A percentile compares a stretch with the other conserved stretches of the same genome.
Conservation (phyloP, 2,797 vertebrate species). For the Rhyacichthys aspro region DNA sequence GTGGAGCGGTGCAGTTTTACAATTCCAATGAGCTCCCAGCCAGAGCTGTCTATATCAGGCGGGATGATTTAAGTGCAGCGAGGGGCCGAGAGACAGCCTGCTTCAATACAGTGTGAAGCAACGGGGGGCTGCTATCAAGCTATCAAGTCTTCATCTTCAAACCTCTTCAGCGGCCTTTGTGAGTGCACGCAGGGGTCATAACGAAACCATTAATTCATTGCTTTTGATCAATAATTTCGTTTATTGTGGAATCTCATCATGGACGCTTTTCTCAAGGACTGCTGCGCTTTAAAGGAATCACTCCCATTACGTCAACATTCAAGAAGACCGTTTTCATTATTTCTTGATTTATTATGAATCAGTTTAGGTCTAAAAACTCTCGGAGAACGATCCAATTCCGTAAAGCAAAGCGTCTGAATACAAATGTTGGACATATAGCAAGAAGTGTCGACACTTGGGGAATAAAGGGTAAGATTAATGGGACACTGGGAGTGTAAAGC, state of each 20-base stretch:
- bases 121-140: slow-evolving; percentile 27
- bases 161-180: slow-evolving; percentile 44
- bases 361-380: slow-evolving; percentile 17
- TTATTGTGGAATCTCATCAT: slow-evolving; percentile 9
- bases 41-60: slow-evolving; percentile 53
- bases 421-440: slow-evolving; percentile 28
- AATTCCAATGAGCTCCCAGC: slow-evolving; percentile 66
- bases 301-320: slow-evolving; percentile 11
- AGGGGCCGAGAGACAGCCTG: slow-evolving; percentile 39
- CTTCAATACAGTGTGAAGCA: slow-evolving; percentile 11
- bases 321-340: background rate
- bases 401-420: slow-evolving; percentile 32
- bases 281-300: slow-evolving; percentile 13
- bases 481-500: no score
- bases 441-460: slow-evolving; percentile 22
- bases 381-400: slow-evolving; percentile 27
- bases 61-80: slow-evolving; percentile 62
- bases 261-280: slow-evolving; percentile 23
- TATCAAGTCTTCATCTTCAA: slow-evolving; percentile 59
- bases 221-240: slow-evolving; percentile 34
- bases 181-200: slow-evolving; percentile 12
- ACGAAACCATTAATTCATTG: slow-evolving; percentile 17
- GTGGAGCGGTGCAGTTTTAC: slow-evolving; percentile 53
- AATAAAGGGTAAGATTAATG: slow-evolving; percentile 46
- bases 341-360: slow-evolving; percentile 27